Evolutionary conservation across 2,888 invertebrate genomes (phyloP), one percentile per base, ranked within the genome.

Genomic region (Eupithecia subfuscata): DNA sequence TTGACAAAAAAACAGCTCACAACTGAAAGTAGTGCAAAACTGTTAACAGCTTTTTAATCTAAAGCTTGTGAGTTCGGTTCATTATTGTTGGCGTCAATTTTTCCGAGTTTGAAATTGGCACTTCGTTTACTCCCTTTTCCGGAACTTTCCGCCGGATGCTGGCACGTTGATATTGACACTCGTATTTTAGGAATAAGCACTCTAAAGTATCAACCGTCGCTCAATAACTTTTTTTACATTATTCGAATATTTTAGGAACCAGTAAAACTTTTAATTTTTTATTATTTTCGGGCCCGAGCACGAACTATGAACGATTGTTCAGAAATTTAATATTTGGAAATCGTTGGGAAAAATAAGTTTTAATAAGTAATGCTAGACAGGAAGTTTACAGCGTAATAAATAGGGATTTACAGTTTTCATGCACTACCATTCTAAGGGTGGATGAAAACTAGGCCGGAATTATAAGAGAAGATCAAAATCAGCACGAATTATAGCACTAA

Each of bases 361-460:
- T 2, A 11, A 40, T 9, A 8, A 11, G 40, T 11, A 40, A 30
- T 30, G 14, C 16, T 45, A 48, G 18, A 18, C 45, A 48, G 45
- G 7, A 18, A 18, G 7, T 48, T 18, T 7, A 18, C 18, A 18
- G 45, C 43, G 3, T 43, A 14, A 14, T 43, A 43, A 43, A 43
- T 43, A 43, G 14, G 14, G 43, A 43, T 2, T 14, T 43, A 14
- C 14, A 14, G 4, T 14, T 14, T 43, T 43, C 43, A 40, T 40
- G 5, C 14, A 3, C 0, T 14, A 2, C 0, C 14, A 1, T 0
- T n/a, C n/a, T n/a, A n/a, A n/a, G n/a, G n/a, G 45, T 18, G 6
- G 45, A 12, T 43, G 11, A 43, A 43, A 43, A 43, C 30, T 2
- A 12, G 40, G 12, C 40, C 40, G 12, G 30, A 40, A 34, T 8